Conservation (phyloP, 2,797 vertebrate species). For the Prionace glauca region DNA sequence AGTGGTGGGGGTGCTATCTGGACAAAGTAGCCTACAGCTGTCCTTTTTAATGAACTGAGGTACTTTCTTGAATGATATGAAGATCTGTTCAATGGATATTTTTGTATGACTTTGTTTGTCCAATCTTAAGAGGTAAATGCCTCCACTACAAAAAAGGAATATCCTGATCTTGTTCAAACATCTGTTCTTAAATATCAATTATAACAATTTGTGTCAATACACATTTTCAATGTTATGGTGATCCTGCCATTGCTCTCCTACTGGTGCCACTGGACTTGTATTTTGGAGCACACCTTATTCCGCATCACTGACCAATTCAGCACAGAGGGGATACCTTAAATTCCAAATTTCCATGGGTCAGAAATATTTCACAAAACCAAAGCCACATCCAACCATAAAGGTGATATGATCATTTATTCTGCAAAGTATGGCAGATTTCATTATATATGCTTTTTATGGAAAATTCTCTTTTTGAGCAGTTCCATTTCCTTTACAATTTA, state of each 20-base stretch:
- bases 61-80: not conserved
- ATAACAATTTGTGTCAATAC: not conserved
- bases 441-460: not conserved
- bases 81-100: not conserved
- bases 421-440: not conserved
- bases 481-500: not conserved
- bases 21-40: not conserved
- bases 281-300: not conserved
- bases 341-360: not conserved
- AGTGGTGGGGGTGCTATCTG: not conserved
- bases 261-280: not conserved
- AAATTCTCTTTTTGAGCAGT: not conserved
- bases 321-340: no score
- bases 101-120: not conserved
- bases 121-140: not conserved
- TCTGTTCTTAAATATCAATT: not conserved
- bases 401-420: not conserved
- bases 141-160: not conserved
- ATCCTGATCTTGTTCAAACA: not conserved
- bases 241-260: not conserved
- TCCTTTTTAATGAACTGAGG: not conserved
- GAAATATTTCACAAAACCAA: not conserved
- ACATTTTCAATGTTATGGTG: not conserved
- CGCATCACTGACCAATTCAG: not conserved
- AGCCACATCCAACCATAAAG: not conserved